These are phyloP conservation scores for Galemys pyrenaicus DNA, from an alignment of 2,113 vertebrate genomes.

Conservation along the genomic window DNA sequence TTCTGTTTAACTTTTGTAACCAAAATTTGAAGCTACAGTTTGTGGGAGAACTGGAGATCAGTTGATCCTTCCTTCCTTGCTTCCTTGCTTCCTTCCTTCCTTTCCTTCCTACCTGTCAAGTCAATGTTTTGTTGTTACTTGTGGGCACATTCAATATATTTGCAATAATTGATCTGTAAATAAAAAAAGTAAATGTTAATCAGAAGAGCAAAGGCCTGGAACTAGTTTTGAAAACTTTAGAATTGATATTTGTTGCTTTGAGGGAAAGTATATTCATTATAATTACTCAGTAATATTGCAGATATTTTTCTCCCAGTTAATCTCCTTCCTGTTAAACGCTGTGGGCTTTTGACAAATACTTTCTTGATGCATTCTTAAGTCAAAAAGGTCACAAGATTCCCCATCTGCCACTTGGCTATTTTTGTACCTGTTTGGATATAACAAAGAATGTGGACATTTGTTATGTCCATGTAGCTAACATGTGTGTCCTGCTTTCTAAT, in stretches of 20 bases:
- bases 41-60: too few relatives aligned
- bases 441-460: slow-evolving; percentile 52
- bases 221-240: neutral
- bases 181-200: neutral
- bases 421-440: slow-evolving; percentile 4
- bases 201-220: neutral
- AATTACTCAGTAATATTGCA: neutral
- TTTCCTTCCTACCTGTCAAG: neutral
- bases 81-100: too few relatives aligned
- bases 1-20: too few relatives aligned
- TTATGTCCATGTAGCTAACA: neutral
- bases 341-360: slow-evolving; percentile 40
- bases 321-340: slow-evolving; percentile 1
- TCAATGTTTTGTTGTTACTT: neutral
- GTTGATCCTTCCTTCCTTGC: too few relatives aligned
- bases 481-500: neutral
- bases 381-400: slow-evolving; percentile 26
- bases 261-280: neutral
- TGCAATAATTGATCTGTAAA: neutral
- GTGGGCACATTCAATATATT: neutral
- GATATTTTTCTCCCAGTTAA: neutral
- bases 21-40: too few relatives aligned
- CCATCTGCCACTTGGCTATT: slow-evolving; percentile 54
- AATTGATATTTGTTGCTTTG: neutral
- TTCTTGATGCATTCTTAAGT: slow-evolving; percentile 37